Evolutionary conservation across 2,113 vertebrate species (phyloP), one percentile per base, ranked within the genome.

Genomic region (Scatophagus argus): DNA sequence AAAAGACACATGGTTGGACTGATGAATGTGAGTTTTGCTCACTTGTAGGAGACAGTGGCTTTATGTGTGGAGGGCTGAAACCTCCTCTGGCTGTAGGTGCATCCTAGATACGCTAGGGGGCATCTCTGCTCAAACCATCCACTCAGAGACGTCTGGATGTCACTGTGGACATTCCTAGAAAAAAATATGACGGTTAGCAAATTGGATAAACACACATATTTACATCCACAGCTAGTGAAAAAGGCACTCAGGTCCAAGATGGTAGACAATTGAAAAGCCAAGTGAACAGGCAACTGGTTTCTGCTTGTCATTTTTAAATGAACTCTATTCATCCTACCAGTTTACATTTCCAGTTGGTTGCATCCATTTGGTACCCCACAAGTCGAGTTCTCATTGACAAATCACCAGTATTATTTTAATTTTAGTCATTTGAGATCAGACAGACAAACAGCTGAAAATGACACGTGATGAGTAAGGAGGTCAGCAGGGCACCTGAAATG

Each of bases 81-180:
- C 77, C 93, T 94, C 80, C 92, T 95, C 81, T 97, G 97, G 79
- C 93, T 94, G 91, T 96, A 98, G 49, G 96, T 96, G 85, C 98
- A 99, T 36, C 98, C 98, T 79, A 97, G 92, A 86, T 99, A 99
- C 16, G 97, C 93, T 0, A 99, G 93, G 0, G 98, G 98, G 77
- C 98, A 99, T n/a, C 97, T 93, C 73, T 96, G 96, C 85, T 98
- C 95, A 77, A 97, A 98, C 98, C 98, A 99, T n/a, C 96, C 96
- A 0, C 94, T 95, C 81, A 98, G 86, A 82, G 94, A 92, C 0
- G 94, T 96, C 92, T 98, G 97, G 77, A 99, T 97, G 84, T 99
- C 97, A 21, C 95, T 86, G 1, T 99, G 98, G 69, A 96, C 94
- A 0, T 99, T 99, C 88, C 95, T 93, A 83, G 3, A 43, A 78